Base-by-base conservation (phyloP, 1,140 invertebrate species). In the Aphidius ervi region DNA sequence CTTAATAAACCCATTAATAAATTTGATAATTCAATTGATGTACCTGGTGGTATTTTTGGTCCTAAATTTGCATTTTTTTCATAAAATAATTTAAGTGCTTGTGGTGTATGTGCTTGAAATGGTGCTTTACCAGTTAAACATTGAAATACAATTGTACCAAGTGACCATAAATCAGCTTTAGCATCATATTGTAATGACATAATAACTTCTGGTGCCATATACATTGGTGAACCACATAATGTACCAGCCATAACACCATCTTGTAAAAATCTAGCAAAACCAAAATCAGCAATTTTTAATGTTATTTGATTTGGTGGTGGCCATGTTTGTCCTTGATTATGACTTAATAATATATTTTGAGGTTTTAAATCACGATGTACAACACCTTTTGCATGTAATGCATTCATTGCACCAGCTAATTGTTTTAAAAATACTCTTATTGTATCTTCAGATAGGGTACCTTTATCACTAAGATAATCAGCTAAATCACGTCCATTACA, bases 221-320 rank as follows among this genome's bases (percentile, higher is more conserved):
- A 99, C 97, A 99, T 99, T 4, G 98, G 98, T 43, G 97, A 99
- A 20, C 97, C 98, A 80, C 98, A 99, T 4, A 99, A 81, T 43
- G 98, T 99, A 52, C 95, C 97, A 50, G 98, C 98, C 98, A 99
- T 99, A 16, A 97, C 95, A 53, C 97, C 98, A 78, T 99, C 97
- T 80, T 96, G 90, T 6, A 99, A 81, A 80, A 99, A 99, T 73
- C 98, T 84, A 40, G 98, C 98, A 83, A 99, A 99, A 20, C 98
- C 98, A 85, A 99, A 99, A 82, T 99, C 98, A 71, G 98, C 95
- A 72, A 97, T 97, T 87, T 99, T 99, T 9, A 99, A 84, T 54
- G 87, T 91, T 63, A 99, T 97, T 77, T 98, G 92, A 65, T 89
- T 86, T 47, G 95, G 93, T 58, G 90, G 87, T 23, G 95, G 94